Base-by-base conservation (phyloP, 2,113 vertebrate genomes). In the Furnarius figulus region DNA sequence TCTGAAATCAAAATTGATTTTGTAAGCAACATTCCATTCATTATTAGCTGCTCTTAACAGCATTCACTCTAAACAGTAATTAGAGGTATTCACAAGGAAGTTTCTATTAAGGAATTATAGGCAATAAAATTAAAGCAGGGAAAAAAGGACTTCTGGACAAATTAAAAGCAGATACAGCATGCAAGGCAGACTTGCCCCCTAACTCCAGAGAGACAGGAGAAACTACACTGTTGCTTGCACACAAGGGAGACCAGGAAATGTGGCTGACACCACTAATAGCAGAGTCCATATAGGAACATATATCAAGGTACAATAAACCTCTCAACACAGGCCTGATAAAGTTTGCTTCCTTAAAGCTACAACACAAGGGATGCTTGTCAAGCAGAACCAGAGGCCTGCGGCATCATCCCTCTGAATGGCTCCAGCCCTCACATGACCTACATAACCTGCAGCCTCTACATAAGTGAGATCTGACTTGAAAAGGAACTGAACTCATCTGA, bases 1-100 rank as follows among this genome's bases (percentile, higher is more conserved):
- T 87, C 50, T 67, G 68, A 89, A 84, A 89, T 78, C 63, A 75
- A 73, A 86, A 87, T 9, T 47, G 42, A 85, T 91, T 85, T 81
- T 81, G 35, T 21, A 74, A 52, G 30, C 20, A 80, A 65, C 50
- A 46, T 50, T 93, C 56, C 4, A 10, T 52, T 91, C 0, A 0
- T 79, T 70, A 42, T 42, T 66, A 89, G 52, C 14, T 65, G 44
- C 47, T 81, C 35, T 39, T 78, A 86, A 20, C 35, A 56, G 37
- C 63, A 49, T 61, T 90, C 31, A 46, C 21, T 84, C 65, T 47
- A 52, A 93, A 67, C 0, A 2, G 79, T 74, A 79, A 62, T 42
- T 77, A 91, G 13, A 74, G 18, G 12, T 5, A n/a, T 20, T 85
- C 0, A 0, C 14, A 75, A 87, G n/a, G n/a, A 95, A 55, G 35